A percentile compares a stretch with the other conserved stretches of the same genome.
phyloP scores from a whole-genome alignment of 2,797 vertebrate genomes.

The Lutjanus argentimaculatus region DNA sequence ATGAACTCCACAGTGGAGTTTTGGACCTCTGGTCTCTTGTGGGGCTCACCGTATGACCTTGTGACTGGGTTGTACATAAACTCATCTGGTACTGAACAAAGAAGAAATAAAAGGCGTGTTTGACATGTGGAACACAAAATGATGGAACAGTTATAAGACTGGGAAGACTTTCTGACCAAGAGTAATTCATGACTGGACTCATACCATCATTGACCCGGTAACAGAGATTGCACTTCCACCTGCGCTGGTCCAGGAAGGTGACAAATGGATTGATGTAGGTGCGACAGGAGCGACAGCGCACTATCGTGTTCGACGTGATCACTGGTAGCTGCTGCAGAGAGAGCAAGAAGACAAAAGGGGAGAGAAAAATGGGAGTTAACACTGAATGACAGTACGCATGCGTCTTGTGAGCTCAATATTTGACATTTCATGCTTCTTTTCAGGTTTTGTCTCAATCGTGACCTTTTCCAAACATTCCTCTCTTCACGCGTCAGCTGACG shows the following conservation, averaged over 20 bases:
- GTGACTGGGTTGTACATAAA: slow-evolving; percentile 99
- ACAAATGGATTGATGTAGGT: slow-evolving; percentile 99
- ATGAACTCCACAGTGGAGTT: slow-evolving; percentile 98
- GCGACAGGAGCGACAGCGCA: slow-evolving; percentile 95
- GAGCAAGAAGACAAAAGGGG: neutral
- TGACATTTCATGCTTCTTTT: neutral
- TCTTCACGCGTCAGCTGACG: neutral
- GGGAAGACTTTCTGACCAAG: neutral
- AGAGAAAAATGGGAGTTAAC: neutral
- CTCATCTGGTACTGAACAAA: slow-evolving; percentile 93
- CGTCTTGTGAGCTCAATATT: neutral
- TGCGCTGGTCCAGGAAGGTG: slow-evolving; percentile 96
- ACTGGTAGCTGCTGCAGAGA: slow-evolving; percentile 93
- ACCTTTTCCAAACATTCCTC: slow-evolving; percentile 36
- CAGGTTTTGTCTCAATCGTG: neutral
- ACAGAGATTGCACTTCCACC: slow-evolving; percentile 99
- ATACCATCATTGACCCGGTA: slow-evolving; percentile 97
- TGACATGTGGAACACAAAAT: neutral
- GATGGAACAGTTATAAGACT: neutral
- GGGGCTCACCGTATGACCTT: slow-evolving; percentile 95
- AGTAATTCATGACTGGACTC: slow-evolving; percentile 46
- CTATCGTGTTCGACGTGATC: slow-evolving; percentile 97
- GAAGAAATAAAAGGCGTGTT: neutral
- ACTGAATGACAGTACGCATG: neutral
- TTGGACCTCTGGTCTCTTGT: slow-evolving; percentile 97